Base-by-base conservation (phyloP, 2,888 invertebrate genomes). In the Meteorus cinctellus region DNA sequence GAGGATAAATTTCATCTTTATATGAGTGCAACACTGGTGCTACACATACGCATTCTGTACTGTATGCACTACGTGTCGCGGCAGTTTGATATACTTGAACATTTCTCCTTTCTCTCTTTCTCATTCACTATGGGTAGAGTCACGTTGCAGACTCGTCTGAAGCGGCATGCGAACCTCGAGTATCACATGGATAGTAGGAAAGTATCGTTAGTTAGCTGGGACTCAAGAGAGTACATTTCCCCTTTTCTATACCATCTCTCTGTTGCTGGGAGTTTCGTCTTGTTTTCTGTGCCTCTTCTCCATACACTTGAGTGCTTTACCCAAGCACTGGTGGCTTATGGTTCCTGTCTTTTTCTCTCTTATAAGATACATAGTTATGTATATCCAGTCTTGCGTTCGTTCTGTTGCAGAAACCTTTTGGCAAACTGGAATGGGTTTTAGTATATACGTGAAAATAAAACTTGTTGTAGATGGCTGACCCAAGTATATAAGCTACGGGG, bases 191-290 rank as follows among this genome's bases (percentile, higher is more conserved):
- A 48, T 48, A 19, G 19, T 74, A 81, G 82, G 83, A 83, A 84
- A 86, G 87, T 84, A 85, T 87, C 87, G 86, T 88, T 87, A 88
- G 87, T 85, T 86, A 85, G 83, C 83, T 81, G 68, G 31, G 79
- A 74, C 84, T 85, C 83, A 80, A 85, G 85, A 84, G 82, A 80
- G 81, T 79, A 19, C n/a, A 55, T 82, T 80, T 82, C 78, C 77
- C 76, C 78, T 70, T 67, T 72, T 77, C 72, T 63, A 36, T 36
- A 24, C 48, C 31, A 41, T 75, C 70, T 65, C 75, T 55, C 62
- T 51, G 68, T 19, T 19, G 19, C 55, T 19, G 19, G n/a, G 71
- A 60, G 55, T 31, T 72, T 74, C 66, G 66, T 51, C 79, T 74
- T 73, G 76, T 79, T 77, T 12, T 77, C 75, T 55, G 24, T 34